phyloP scores from a whole-genome alignment of 1,140 invertebrate species.

The Zaprionus inermis region DNA sequence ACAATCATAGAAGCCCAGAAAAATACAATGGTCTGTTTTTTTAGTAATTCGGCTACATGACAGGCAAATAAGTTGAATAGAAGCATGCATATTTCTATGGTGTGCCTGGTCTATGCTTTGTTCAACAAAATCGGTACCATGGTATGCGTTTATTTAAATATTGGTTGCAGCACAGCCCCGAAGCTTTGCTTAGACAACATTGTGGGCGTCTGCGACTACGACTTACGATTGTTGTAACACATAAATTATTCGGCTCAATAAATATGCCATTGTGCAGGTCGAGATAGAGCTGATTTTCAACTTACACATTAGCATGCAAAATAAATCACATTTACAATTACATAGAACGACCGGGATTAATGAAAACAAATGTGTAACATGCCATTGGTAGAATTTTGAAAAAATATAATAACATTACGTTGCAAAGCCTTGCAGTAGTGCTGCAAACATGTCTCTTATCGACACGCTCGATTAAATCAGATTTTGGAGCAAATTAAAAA shows the following conservation, averaged over 20 bases:
- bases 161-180: not conserved
- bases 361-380: slow-evolving; percentile 35
- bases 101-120: slow-evolving; percentile 25
- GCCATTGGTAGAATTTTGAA: slow-evolving; percentile 14
- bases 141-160: slow-evolving; percentile 5
- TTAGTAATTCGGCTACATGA: slow-evolving; percentile 16
- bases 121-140: not conserved
- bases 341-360: not conserved
- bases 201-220: not conserved
- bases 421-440: not conserved
- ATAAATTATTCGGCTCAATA: slow-evolving; percentile 15
- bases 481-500: too few relatives aligned
- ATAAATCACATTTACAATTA: slow-evolving; percentile 20
- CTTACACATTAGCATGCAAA: slow-evolving; percentile 58
- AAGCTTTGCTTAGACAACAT: not conserved
- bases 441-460: too few relatives aligned
- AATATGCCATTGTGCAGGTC: slow-evolving; percentile 16
- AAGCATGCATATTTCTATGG: slow-evolving; percentile 16
- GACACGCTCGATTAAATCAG: too few relatives aligned
- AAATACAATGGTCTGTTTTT: slow-evolving; percentile 31
- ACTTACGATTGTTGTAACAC: slow-evolving; percentile 5
- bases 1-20: not conserved
- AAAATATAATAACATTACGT: not conserved
- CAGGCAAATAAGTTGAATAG: slow-evolving; percentile 27
- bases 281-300: slow-evolving; percentile 13